phyloP scores from a whole-genome alignment of 2,888 invertebrate species.

The Synanthedon formicaeformis region DNA sequence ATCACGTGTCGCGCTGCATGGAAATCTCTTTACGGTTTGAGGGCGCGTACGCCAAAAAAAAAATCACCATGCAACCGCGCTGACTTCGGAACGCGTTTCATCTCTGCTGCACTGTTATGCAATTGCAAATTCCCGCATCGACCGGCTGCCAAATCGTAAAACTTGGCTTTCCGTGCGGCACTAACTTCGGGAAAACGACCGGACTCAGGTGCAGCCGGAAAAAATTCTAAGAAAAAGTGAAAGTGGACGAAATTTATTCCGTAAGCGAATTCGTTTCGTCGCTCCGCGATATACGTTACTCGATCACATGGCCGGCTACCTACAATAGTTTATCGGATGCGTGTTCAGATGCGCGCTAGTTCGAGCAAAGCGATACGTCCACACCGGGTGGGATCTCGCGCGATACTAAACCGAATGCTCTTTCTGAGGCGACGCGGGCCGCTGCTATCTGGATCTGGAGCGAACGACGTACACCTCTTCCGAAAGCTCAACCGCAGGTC shows the following conservation, averaged over 20 bases:
- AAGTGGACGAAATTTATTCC: conserved; percentile 19
- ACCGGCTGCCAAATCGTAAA: conserved; percentile 40
- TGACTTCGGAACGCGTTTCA: conserved; percentile 45
- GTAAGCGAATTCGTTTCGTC: conserved; percentile 17
- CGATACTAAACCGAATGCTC: conserved; percentile 38
- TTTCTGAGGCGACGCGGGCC: conserved; percentile 5
- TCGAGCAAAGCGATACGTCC: conserved; percentile 38
- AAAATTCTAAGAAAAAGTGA: conserved; percentile 36
- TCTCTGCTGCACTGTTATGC: conserved; percentile 63
- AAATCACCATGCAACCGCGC: conserved; percentile 33
- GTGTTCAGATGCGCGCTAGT: conserved; percentile 34
- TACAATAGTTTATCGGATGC: conserved; percentile 43
- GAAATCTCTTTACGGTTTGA: conserved; percentile 15
- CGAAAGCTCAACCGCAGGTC: conserved; percentile 16
- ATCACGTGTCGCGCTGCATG: conserved; percentile 32
- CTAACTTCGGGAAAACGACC: conserved; percentile 30
- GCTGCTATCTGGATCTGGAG: conserved; percentile 29
- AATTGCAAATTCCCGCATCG: conserved; percentile 31
- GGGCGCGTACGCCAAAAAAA: conserved; percentile 12
- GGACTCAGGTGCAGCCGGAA: conserved; percentile 18
- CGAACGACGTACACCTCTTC: conserved; percentile 34
- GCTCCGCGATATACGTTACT: conserved; percentile 37
- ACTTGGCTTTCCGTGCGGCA: conserved; percentile 23
- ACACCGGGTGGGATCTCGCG: conserved; percentile 40
- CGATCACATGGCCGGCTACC: conserved; percentile 41